Conservation (phyloP, 2,113 vertebrate genomes). For the Neolamprologus ventralis region DNA sequence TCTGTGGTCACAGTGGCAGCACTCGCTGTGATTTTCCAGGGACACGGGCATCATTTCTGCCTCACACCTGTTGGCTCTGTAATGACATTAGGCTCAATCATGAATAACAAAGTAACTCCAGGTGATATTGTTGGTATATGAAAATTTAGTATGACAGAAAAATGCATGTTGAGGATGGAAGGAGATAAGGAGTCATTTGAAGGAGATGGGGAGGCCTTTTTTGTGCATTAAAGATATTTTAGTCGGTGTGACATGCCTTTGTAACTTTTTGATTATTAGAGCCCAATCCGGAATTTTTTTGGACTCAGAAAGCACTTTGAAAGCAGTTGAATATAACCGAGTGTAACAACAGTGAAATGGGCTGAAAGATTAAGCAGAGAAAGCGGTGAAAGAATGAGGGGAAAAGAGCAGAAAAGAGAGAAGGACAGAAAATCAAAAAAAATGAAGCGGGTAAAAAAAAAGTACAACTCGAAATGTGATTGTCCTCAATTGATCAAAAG, state of each 20-base stretch:
- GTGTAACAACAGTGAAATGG: not conserved
- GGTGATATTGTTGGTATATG: not conserved
- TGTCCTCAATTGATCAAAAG: slow-evolving; percentile 17
- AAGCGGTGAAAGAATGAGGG: not conserved
- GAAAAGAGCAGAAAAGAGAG: not conserved
- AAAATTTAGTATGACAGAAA: not conserved
- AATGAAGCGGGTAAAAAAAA: not conserved
- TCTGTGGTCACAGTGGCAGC: slow-evolving; percentile 8
- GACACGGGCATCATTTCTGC: not conserved
- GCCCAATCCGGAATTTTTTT: not conserved
- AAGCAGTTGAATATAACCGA: not conserved
- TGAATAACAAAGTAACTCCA: not conserved
- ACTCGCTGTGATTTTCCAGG: not conserved
- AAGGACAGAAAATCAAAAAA: not conserved
- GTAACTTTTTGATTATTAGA: not conserved
- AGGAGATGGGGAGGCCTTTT: not conserved
- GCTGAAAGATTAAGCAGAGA: not conserved
- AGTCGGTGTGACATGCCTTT: not conserved
- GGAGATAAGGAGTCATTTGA: not conserved
- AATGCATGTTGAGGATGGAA: not conserved
- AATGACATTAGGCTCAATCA: not conserved
- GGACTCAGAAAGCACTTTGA: not conserved
- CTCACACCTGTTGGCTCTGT: not conserved
- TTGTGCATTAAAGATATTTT: not conserved
- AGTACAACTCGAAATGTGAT: not conserved